These are phyloP conservation scores for Lithophane socia DNA, from an alignment of 2,888 invertebrate genomes.

Conservation along the genomic window DNA sequence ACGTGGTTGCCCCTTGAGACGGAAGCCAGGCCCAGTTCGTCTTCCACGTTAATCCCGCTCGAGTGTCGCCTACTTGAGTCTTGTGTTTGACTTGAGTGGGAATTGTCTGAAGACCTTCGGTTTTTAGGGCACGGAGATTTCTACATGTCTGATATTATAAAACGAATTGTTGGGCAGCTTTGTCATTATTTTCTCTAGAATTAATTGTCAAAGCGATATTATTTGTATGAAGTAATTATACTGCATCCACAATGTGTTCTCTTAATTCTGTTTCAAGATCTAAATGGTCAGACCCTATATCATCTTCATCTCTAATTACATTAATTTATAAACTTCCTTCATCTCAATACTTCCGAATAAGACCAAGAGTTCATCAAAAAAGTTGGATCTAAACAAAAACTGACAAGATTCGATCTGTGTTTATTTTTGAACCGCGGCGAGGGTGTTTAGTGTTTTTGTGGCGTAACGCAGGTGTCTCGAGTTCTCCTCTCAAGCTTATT, in stretches of 20 bases:
- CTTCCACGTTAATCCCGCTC: constrained; percentile 68
- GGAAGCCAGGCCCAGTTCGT: constrained; percentile 79
- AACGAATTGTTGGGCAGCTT: background rate
- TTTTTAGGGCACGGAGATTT: constrained; percentile 31
- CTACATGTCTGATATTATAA: background rate
- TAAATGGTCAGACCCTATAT: background rate
- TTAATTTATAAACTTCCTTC: constrained; percentile 40
- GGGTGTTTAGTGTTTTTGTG: constrained; percentile 77
- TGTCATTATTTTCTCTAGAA: background rate
- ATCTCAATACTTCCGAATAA: constrained; percentile 32
- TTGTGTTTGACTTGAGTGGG: constrained; percentile 55
- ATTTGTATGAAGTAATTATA: background rate
- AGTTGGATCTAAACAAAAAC: constrained; percentile 60
- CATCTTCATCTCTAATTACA: constrained; percentile 27
- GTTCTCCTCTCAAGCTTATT: constrained; percentile 74
- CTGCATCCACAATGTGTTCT: background rate
- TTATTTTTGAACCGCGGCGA: constrained; percentile 70
- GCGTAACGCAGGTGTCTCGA: constrained; percentile 85
- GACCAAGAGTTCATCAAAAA: constrained; percentile 31
- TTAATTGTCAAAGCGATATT: background rate
- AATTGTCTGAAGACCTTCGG: constrained; percentile 48
- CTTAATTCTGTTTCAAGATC: background rate
- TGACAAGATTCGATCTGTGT: constrained; percentile 68
- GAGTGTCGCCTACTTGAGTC: constrained; percentile 68
- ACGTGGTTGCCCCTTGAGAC: constrained; percentile 84